A percentile compares a stretch with the other conserved stretches of the same genome.
These are phyloP conservation scores for Labrus mixtus DNA, from an alignment of 2,113 vertebrate genomes.

Conservation along the genomic window DNA sequence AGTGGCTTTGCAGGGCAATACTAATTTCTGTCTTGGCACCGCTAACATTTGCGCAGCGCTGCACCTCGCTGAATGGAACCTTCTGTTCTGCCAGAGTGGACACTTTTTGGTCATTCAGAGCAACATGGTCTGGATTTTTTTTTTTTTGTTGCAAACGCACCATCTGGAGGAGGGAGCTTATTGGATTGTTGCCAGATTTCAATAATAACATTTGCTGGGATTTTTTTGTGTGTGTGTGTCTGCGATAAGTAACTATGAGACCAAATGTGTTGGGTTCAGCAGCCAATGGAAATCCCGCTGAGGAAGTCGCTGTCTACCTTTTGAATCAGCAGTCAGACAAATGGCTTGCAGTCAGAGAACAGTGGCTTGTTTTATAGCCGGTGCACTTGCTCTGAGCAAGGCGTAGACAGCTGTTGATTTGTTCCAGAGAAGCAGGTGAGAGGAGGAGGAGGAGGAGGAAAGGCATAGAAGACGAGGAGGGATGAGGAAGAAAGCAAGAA, in stretches of 20 bases:
- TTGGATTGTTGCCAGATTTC: constrained; percentile 8
- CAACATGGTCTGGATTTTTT: constrained; percentile 44
- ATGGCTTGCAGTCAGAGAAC: constrained; percentile 59
- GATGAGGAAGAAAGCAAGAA: constrained; percentile 10
- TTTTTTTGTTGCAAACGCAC: constrained; percentile 48
- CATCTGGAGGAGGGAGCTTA: neutral
- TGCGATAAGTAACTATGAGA: neutral
- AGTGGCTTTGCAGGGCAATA: constrained; percentile 61
- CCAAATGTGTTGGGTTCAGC: constrained; percentile 4
- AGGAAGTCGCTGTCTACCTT: constrained; percentile 63
- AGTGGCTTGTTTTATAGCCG: constrained; percentile 64
- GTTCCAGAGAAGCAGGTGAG: constrained; percentile 73
- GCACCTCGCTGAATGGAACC: constrained; percentile 67
- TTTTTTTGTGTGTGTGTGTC: neutral
- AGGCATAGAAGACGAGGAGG: constrained; percentile 48
- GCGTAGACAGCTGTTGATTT: constrained; percentile 68
- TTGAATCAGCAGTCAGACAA: constrained; percentile 66
- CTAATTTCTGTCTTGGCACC: constrained; percentile 74
- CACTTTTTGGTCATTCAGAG: constrained; percentile 59
- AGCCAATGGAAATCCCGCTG: constrained; percentile 26
- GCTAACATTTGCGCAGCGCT: constrained; percentile 70
- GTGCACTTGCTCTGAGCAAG: constrained; percentile 66
- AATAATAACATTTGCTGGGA: neutral
- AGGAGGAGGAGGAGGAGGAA: constrained; percentile 32
- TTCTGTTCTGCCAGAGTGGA: constrained; percentile 69